These are phyloP conservation scores for Muscicapa adusta DNA, from an alignment of 2,113 vertebrate species.

Conservation along the genomic window DNA sequence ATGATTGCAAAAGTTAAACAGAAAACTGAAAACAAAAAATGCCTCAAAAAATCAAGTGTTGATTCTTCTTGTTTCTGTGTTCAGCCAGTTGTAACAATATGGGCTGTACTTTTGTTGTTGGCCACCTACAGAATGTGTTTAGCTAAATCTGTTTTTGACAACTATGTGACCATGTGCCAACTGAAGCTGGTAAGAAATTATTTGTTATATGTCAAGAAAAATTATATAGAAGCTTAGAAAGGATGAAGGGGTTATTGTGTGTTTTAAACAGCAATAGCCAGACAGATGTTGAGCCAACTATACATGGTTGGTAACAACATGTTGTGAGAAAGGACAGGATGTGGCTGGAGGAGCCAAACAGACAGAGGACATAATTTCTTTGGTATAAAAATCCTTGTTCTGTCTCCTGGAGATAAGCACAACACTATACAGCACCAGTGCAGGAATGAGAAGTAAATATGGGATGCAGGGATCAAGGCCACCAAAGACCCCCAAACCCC, in stretches of 20 bases:
- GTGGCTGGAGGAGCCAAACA: not conserved
- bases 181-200: not conserved
- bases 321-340: not conserved
- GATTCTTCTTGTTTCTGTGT: not conserved
- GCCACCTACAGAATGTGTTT: not conserved
- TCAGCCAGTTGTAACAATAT: not conserved
- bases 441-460: not conserved
- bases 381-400: not conserved
- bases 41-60: not conserved
- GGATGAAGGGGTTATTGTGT: too few species aligned
- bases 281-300: rapidly evolving
- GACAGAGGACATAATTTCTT: not conserved
- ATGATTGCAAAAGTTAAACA: not conserved
- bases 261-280: not conserved
- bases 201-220: not conserved
- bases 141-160: not conserved
- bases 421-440: rapidly evolving
- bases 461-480: not conserved
- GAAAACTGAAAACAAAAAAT: not conserved
- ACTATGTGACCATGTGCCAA: rapidly evolving
- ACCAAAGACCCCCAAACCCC: not conserved
- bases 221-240: not conserved
- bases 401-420: not conserved
- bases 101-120: not conserved
- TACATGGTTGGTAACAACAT: rapidly evolving